Conservation (phyloP, 2,113 vertebrate genomes). For the Brachypteracias leptosomus region DNA sequence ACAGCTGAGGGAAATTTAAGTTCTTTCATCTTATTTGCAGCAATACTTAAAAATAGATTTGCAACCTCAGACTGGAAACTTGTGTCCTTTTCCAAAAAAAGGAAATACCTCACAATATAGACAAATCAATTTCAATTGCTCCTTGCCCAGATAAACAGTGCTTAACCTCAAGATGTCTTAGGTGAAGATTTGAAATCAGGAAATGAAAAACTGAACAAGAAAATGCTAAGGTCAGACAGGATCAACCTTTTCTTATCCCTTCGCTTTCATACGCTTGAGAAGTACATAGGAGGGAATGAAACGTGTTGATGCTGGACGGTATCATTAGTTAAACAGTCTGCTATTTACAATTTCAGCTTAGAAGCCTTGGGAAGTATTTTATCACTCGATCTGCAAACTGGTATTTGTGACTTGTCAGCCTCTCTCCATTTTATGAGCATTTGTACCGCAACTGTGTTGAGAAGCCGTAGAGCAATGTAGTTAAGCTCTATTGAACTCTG, state of each 20-base stretch:
- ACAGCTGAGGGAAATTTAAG: background rate
- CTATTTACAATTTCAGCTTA: background rate
- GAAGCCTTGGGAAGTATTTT: background rate
- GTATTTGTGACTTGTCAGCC: background rate
- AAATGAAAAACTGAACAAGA: conserved; percentile 36
- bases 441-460: background rate
- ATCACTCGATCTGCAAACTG: background rate
- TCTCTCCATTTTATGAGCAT: background rate
- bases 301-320: background rate
- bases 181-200: background rate
- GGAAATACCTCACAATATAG: background rate
- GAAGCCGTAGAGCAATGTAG: background rate
- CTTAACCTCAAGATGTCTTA: conserved; percentile 6
- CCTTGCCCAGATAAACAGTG: background rate
- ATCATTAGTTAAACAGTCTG: background rate
- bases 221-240: conserved; percentile 27
- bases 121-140: conserved; percentile 24
- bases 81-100: background rate
- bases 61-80: conserved; percentile 12
- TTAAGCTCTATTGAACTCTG: background rate
- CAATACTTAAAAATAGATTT: conserved; percentile 4
- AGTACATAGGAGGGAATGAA: background rate
- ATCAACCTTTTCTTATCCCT: conserved; percentile 1
- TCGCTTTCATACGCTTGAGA: background rate
- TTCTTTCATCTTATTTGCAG: conserved; percentile 12